These are phyloP conservation scores for Doris montereyensis DNA, from an alignment of 2,888 invertebrate species.

Conservation along the genomic window DNA sequence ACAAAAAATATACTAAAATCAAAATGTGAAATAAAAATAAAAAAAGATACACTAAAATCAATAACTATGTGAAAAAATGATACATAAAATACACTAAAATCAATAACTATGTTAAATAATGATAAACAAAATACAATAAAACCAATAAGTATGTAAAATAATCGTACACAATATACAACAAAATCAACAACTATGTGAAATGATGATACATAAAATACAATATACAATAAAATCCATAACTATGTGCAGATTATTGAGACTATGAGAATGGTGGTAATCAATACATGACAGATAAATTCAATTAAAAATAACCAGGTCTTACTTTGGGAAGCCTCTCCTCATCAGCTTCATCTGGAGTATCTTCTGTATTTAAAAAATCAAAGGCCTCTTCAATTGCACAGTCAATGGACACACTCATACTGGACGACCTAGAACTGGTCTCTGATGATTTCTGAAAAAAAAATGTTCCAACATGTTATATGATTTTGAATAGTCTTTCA, in stretches of 20 bases:
- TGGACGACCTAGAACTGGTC: conserved; percentile 69
- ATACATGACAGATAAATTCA: background rate
- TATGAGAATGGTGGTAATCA: background rate
- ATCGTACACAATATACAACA: too few relatives aligned
- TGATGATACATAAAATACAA: too few relatives aligned
- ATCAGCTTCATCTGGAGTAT: conserved; percentile 60
- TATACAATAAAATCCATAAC: background rate
- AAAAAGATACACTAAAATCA: too few relatives aligned
- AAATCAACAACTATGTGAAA: too few relatives aligned
- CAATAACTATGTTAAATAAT: too few relatives aligned
- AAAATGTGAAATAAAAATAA: too few relatives aligned
- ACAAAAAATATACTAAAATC: too few relatives aligned
- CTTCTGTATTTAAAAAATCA: conserved; percentile 75
- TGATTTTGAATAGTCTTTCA: background rate
- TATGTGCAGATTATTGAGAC: background rate
- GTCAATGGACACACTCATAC: conserved; percentile 75
- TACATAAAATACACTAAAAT: too few relatives aligned
- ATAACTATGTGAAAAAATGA: too few relatives aligned
- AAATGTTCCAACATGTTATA: background rate
- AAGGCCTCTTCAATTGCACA: conserved; percentile 74
- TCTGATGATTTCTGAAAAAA: conserved; percentile 59
- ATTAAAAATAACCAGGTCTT: background rate
- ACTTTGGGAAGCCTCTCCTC: too few relatives aligned
- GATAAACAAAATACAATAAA: too few relatives aligned
- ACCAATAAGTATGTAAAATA: too few relatives aligned